Evolutionary conservation across 2,888 invertebrate genomes (phyloP).

Genomic region (Pyralis farinalis): DNA sequence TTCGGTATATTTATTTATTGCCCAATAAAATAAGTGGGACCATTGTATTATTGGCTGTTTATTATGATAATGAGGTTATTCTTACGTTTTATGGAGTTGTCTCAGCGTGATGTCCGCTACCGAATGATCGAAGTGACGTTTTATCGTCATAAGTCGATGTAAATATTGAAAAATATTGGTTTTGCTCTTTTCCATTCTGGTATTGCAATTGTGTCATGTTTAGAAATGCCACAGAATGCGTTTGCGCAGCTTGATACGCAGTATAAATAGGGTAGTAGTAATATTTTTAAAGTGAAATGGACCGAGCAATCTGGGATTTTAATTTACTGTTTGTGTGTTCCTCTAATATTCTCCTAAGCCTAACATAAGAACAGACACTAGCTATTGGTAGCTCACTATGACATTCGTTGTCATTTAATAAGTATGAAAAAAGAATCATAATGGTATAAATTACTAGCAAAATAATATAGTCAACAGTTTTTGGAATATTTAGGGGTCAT

Average conservation of each 20-base stretch:
- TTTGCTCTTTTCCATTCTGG: slow-evolving; percentile 10
- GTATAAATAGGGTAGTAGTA: neutral
- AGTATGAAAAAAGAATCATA: too few relatives aligned
- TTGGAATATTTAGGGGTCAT: too few relatives aligned
- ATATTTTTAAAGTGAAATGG: too few relatives aligned
- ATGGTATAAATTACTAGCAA: too few relatives aligned
- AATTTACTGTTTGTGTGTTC: too few relatives aligned
- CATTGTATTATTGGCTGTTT: slow-evolving; percentile 33
- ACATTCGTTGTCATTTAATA: too few relatives aligned
- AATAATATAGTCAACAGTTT: too few relatives aligned
- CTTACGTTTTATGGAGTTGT: slow-evolving; percentile 25
- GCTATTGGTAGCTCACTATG: too few relatives aligned
- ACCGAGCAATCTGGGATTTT: too few relatives aligned
- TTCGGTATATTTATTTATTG: slow-evolving; percentile 32
- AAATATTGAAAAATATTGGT: slow-evolving; percentile 18
- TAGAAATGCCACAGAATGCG: neutral
- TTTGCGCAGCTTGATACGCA: neutral
- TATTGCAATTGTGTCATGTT: neutral
- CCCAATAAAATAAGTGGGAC: slow-evolving; percentile 36
- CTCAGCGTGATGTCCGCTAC: slow-evolving; percentile 43
- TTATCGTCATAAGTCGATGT: slow-evolving; percentile 30
- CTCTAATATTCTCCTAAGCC: too few relatives aligned
- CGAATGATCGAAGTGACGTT: slow-evolving; percentile 37
- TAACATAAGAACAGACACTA: too few relatives aligned
- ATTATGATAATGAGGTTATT: slow-evolving; percentile 32